Evolutionary conservation across 2,797 vertebrate genomes (phyloP).

Genomic region (Gallinago solitaria): DNA sequence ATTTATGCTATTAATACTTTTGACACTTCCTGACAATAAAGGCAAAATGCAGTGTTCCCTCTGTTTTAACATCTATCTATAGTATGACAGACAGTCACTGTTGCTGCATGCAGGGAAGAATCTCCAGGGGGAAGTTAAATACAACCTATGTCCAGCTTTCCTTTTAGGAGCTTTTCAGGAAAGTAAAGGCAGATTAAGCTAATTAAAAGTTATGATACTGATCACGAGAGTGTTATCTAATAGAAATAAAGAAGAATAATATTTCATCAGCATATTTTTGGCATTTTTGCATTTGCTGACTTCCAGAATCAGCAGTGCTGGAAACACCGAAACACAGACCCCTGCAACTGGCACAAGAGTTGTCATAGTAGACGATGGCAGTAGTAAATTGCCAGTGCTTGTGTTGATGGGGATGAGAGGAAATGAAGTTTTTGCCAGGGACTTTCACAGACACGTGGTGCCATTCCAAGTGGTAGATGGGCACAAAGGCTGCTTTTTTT

Average conservation of each 20-base stretch:
- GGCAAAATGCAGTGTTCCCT: background rate
- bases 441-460: background rate
- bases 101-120: background rate
- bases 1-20: constrained; percentile 62
- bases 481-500: background rate
- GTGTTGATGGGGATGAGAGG: background rate
- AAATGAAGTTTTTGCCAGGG: background rate
- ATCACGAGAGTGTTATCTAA: background rate
- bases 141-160: background rate
- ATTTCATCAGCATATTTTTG: background rate
- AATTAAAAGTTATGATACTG: background rate
- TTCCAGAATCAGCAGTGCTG: background rate
- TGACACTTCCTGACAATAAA: constrained; percentile 58
- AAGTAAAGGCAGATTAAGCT: background rate
- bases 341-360: background rate
- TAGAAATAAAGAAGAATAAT: background rate
- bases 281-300: background rate
- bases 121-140: background rate
- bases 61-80: background rate
- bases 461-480: background rate
- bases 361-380: background rate
- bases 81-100: background rate
- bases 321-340: background rate
- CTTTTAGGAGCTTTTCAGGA: background rate
- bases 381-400: background rate